A percentile compares a stretch with the other conserved stretches of the same genome.
Evolutionary conservation across 1,140 invertebrate genomes (phyloP).

Genomic region (Medauroidea extradentata): DNA sequence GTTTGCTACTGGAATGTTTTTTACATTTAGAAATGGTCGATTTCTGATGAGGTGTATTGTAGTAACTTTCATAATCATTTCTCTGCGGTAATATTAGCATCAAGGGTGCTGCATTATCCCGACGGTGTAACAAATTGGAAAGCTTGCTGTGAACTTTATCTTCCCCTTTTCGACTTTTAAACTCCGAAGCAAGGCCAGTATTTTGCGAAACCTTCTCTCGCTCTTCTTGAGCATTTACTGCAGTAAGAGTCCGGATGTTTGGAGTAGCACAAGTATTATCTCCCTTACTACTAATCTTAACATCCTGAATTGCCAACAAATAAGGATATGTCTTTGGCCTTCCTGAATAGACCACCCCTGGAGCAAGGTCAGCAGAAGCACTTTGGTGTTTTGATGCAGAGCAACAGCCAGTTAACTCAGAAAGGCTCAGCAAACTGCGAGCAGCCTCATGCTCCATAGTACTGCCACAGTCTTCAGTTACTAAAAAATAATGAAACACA

Average conservation of each 20-base stretch:
- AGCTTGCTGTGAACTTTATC: slow-evolving; percentile 28
- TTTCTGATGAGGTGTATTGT: slow-evolving; percentile 42
- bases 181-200: neutral
- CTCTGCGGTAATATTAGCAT: slow-evolving; percentile 1
- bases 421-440: slow-evolving; percentile 75
- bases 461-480: too few relatives aligned
- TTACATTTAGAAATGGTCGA: neutral
- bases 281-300: too few relatives aligned
- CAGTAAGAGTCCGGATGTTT: slow-evolving; percentile 16
- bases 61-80: slow-evolving; percentile 29
- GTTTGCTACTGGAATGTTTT: too few relatives aligned
- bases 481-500: too few relatives aligned
- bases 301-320: too few relatives aligned
- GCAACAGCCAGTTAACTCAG: slow-evolving; percentile 24
- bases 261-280: neutral
- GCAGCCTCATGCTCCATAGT: slow-evolving; percentile 81
- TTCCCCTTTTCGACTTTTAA: neutral
- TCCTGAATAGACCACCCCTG: slow-evolving; percentile 33
- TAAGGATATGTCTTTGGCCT: slow-evolving; percentile 54
- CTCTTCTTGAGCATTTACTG: slow-evolving; percentile 25
- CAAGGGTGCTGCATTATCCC: neutral
- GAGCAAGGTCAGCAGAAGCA: slow-evolving; percentile 40
- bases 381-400: too few relatives aligned
- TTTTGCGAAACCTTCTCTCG: slow-evolving; percentile 23
- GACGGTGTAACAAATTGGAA: slow-evolving; percentile 6